Base-by-base conservation (phyloP, 2,888 invertebrate genomes). In the Lumbricus terrestris region DNA sequence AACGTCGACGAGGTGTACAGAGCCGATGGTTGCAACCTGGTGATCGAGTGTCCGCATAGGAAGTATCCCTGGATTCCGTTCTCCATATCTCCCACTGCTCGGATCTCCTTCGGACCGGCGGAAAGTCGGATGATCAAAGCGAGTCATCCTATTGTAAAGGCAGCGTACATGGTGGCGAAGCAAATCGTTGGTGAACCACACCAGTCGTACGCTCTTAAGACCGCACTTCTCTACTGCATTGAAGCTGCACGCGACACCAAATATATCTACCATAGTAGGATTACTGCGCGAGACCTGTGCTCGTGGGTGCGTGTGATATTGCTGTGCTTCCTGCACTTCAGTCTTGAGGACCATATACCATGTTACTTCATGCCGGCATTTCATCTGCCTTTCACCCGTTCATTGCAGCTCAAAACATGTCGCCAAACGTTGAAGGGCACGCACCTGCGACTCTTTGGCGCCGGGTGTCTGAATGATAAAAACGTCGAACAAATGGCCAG, bases 11-110 rank as follows among this genome's bases (percentile, higher is more conserved):
- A 8, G 4, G 69, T 8, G 11, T 69, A 69, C n/a, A 8, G n/a
- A 69, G 69, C 69, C n/a, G 69, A 69, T n/a, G 69, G 69, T 69
- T 69, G 69, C n/a, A 69, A 69, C n/a, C 69, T 69, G 69, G 69
- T 69, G 69, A 69, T 69, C 11, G n/a, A 69, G 29, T 69, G 69
- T n/a, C 69, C 69, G n/a, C 69, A 69, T n/a, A 69, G n/a, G n/a
- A 69, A 69, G n/a, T 69, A 69, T 69, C 69, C 69, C 6, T 69
- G 69, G 69, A n/a, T 69, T 69, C 69, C 69, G n/a, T 69, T n/a
- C 69, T 69, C 69, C 69, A n/a, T 69, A n/a, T 69, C 69, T 69
- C 29, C 29, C 13, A 69, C 69, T 69, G n/a, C 13, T 4, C 69
- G 69, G n/a, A 69, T 69, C n/a, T 69, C 69, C 8, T 69, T 69